Percentiles rank a stretch among this genome's conserved stretches.
phyloP scores from a whole-genome alignment of 2,888 invertebrate genomes.

The Tinea semifulvella region DNA sequence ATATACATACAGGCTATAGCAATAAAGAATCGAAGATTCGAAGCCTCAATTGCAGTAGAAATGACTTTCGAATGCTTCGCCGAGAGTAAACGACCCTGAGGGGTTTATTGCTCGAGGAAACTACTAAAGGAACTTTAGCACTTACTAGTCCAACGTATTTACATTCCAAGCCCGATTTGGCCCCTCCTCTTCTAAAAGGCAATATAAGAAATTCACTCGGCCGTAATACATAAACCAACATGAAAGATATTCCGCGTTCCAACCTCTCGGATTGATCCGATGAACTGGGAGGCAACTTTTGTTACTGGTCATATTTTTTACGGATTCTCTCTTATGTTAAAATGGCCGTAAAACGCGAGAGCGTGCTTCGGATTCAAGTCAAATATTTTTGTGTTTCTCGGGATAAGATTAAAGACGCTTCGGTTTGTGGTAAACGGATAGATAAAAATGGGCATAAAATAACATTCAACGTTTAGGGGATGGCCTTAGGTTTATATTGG shows the following conservation, averaged over 20 bases:
- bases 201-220: constrained; percentile 11
- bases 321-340: constrained; percentile 5
- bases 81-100: constrained; percentile 17
- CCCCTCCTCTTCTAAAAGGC: constrained; percentile 11
- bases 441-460: background rate
- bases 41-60: constrained; percentile 10
- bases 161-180: constrained; percentile 27
- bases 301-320: constrained; percentile 9
- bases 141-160: constrained; percentile 25
- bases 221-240: constrained; percentile 1
- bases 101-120: constrained; percentile 22
- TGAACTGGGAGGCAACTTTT: constrained; percentile 1
- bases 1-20: background rate
- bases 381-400: constrained; percentile 10
- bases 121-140: constrained; percentile 20
- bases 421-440: constrained; percentile 5
- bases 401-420: background rate
- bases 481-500: background rate
- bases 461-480: background rate
- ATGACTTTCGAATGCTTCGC: constrained; percentile 11
- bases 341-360: constrained; percentile 1
- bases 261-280: background rate
- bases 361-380: background rate
- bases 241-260: constrained; percentile 2
- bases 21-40: background rate